Evolutionary conservation across 1,140 invertebrate species (phyloP).

Genomic region (Epicauta chinensis): DNA sequence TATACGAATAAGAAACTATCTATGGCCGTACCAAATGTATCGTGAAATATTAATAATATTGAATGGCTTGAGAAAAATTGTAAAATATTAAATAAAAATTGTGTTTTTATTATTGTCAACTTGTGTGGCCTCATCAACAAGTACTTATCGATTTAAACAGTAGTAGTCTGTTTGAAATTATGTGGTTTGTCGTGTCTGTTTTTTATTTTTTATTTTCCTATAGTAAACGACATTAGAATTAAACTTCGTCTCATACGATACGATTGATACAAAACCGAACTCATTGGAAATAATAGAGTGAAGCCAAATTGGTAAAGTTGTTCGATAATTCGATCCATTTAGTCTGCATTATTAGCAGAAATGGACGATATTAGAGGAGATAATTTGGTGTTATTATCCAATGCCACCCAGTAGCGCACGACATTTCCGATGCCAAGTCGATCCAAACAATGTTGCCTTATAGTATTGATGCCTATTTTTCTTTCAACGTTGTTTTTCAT

Average conservation of each 20-base stretch:
- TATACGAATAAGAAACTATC: conserved; percentile 1
- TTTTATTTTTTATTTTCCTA: too few species aligned
- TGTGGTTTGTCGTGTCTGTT: too few species aligned
- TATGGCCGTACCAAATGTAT: conserved; percentile 15
- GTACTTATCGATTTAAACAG: too few species aligned
- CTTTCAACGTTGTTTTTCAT: too few species aligned
- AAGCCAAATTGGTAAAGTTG: conserved; percentile 27
- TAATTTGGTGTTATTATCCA: conserved; percentile 24
- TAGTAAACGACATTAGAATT: too few species aligned
- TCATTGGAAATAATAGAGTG: conserved; percentile 14
- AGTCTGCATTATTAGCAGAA: conserved; percentile 24
- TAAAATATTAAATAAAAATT: background rate
- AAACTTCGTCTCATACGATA: too few species aligned
- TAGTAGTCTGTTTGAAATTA: too few species aligned
- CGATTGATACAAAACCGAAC: too few species aligned
- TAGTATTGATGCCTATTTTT: too few species aligned
- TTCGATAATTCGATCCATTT: conserved; percentile 26
- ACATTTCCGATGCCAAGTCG: conserved; percentile 18
- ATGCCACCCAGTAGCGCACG: conserved; percentile 30
- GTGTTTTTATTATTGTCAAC: background rate
- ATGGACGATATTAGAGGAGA: conserved; percentile 25
- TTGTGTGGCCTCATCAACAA: background rate
- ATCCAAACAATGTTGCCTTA: too few species aligned
- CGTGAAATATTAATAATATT: conserved; percentile 16
- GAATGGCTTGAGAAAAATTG: background rate